phyloP scores from a whole-genome alignment of 2,888 invertebrate species.

The Amphimallon solstitiale region DNA sequence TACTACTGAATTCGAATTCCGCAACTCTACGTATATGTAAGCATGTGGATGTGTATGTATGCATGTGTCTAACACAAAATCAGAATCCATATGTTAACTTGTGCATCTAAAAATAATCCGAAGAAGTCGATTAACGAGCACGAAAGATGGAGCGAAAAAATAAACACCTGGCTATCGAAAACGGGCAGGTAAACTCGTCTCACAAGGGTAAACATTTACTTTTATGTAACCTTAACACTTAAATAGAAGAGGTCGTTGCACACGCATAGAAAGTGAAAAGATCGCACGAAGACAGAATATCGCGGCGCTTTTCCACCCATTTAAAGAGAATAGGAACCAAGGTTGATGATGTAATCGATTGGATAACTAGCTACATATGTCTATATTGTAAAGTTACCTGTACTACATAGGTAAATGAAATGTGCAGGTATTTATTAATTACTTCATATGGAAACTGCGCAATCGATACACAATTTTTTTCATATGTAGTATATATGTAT shows the following conservation, averaged over 20 bases:
- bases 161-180: conserved; percentile 21
- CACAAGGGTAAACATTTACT: conserved; percentile 32
- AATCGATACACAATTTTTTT: no score
- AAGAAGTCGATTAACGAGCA: neutral
- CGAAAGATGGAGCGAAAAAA: conserved; percentile 17
- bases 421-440: conserved; percentile 12
- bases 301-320: conserved; percentile 14
- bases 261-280: conserved; percentile 15
- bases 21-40: no score
- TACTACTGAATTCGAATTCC: conserved; percentile 25
- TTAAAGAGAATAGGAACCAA: conserved; percentile 30
- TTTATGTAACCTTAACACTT: conserved; percentile 34
- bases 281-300: neutral
- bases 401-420: neutral
- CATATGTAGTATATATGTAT: no score
- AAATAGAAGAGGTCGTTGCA: conserved; percentile 32
- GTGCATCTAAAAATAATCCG: neutral
- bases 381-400: neutral
- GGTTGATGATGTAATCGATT: conserved; percentile 30
- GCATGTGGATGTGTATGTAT: conserved; percentile 4
- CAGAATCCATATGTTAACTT: neutral
- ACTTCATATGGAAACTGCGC: neutral
- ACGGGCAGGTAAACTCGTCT: conserved; percentile 32
- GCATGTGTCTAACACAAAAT: neutral
- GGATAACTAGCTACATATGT: neutral